Evolutionary conservation across 1,140 invertebrate species (phyloP).

Genomic region (Ips typographus): DNA sequence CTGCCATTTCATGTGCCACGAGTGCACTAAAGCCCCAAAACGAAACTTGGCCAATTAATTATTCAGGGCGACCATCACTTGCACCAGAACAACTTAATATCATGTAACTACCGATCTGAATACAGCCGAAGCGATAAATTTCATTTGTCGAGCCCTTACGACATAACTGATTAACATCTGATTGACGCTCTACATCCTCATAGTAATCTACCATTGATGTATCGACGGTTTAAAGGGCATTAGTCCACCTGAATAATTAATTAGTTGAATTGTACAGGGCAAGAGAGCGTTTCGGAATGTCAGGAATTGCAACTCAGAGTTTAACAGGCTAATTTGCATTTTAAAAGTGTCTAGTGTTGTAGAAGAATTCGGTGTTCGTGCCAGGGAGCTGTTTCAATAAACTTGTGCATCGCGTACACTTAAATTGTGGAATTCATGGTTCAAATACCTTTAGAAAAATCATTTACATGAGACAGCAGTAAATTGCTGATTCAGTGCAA

Average conservation of each 20-base stretch:
- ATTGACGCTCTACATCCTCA: slow-evolving; percentile 14
- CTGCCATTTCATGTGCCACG: slow-evolving; percentile 1
- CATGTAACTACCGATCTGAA: slow-evolving; percentile 11
- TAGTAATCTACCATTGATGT: slow-evolving; percentile 17
- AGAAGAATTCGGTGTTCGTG: no score
- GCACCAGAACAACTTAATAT: slow-evolving; percentile 21
- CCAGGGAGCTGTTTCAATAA: background rate
- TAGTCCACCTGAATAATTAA: slow-evolving; percentile 11
- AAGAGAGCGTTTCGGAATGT: background rate
- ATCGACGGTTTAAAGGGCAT: slow-evolving; percentile 4
- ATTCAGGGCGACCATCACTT: slow-evolving; percentile 18
- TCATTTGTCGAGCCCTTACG: slow-evolving; percentile 9
- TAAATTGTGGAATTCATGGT: background rate
- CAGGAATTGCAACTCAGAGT: background rate
- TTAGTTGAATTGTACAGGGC: background rate
- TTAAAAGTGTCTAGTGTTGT: no score
- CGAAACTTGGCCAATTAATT: slow-evolving; percentile 19
- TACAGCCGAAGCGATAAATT: slow-evolving; percentile 17
- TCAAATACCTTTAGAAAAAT: slow-evolving; percentile 1
- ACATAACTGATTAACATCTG: slow-evolving; percentile 14
- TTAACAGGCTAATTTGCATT: no score
- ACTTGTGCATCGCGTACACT: background rate
- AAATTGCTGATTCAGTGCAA: slow-evolving; percentile 4
- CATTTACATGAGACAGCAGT: slow-evolving; percentile 4
- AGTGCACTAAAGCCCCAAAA: slow-evolving; percentile 2